Evolutionary conservation across 2,113 vertebrate species (phyloP).

Genomic region (Corvus moneduloides): DNA sequence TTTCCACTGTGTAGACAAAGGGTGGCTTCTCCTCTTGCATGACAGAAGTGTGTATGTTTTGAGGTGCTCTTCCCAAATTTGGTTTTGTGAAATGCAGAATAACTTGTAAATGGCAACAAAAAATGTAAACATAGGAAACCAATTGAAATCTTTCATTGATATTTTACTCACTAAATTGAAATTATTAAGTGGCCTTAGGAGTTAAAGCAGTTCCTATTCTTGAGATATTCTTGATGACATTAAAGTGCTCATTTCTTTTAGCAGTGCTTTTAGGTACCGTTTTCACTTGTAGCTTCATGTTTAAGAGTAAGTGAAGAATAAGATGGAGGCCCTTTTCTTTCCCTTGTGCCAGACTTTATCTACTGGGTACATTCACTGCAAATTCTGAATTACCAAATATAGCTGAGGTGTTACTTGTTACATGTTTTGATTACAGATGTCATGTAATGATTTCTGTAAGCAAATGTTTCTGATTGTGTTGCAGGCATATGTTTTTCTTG

Average conservation of each 20-base stretch:
- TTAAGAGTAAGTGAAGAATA: neutral
- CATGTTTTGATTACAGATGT: neutral
- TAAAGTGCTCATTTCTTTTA: neutral
- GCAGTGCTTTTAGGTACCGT: neutral
- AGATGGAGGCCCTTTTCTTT: neutral
- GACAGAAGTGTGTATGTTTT: neutral
- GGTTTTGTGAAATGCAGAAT: neutral
- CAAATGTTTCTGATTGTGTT: constrained; percentile 2
- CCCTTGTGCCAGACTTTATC: neutral
- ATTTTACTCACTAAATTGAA: neutral
- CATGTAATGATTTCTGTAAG: neutral
- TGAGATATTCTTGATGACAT: neutral
- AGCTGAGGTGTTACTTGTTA: neutral
- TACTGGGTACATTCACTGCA: neutral
- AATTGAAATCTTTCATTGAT: neutral
- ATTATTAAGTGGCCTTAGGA: neutral
- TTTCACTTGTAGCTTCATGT: neutral
- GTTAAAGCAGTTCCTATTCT: neutral
- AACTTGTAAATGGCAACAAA: neutral
- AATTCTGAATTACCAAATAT: neutral
- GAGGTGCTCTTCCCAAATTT: neutral
- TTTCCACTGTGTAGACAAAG: neutral
- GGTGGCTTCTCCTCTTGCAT: neutral
- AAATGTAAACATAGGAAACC: neutral
- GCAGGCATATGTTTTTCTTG: constrained; percentile 92